Conservation (phyloP, 2,113 vertebrate species). For the Pontoporia blainvillei region DNA sequence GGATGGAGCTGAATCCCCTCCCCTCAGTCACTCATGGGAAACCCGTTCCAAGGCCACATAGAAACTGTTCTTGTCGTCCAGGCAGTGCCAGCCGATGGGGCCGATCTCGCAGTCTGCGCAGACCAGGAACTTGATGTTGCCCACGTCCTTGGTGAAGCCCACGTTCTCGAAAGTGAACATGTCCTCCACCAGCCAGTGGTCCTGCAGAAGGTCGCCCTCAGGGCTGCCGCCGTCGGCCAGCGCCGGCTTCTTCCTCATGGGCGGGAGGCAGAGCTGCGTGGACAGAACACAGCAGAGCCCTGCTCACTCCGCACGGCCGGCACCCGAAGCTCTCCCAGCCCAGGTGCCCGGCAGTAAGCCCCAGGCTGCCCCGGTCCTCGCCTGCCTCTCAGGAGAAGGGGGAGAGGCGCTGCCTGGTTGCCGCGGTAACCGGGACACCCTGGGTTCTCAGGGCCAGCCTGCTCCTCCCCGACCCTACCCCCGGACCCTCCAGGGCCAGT, state of each 20-base stretch:
- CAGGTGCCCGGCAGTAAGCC: not conserved
- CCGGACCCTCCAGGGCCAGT: not conserved
- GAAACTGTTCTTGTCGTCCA: slow-evolving; percentile 95
- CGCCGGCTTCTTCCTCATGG: slow-evolving; percentile 91
- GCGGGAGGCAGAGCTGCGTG: slow-evolving; percentile 90
- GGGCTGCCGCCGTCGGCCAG: slow-evolving; percentile 78
- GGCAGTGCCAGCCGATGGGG: slow-evolving; percentile 96
- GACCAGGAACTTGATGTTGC: slow-evolving; percentile 94
- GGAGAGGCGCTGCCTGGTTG: not conserved
- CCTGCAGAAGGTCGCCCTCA: slow-evolving; percentile 87
- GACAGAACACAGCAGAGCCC: not conserved
- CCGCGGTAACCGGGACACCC: not conserved
- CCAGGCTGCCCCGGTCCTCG: too few species aligned
- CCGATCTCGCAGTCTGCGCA: slow-evolving; percentile 98
- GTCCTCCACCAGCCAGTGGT: slow-evolving; percentile 95
- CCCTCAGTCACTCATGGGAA: slow-evolving; percentile 84
- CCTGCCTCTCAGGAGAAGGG: not conserved
- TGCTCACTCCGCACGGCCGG: rapidly evolving
- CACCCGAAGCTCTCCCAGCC: not conserved
- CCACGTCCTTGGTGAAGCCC: slow-evolving; percentile 96
- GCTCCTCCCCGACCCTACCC: not conserved
- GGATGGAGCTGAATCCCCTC: too few species aligned
- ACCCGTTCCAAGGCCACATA: slow-evolving; percentile 94
- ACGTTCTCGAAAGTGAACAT: slow-evolving; percentile 98
- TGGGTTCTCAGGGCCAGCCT: rapidly evolving